Base-by-base conservation (phyloP, 2,113 vertebrate genomes). In the Cacatua alba region DNA sequence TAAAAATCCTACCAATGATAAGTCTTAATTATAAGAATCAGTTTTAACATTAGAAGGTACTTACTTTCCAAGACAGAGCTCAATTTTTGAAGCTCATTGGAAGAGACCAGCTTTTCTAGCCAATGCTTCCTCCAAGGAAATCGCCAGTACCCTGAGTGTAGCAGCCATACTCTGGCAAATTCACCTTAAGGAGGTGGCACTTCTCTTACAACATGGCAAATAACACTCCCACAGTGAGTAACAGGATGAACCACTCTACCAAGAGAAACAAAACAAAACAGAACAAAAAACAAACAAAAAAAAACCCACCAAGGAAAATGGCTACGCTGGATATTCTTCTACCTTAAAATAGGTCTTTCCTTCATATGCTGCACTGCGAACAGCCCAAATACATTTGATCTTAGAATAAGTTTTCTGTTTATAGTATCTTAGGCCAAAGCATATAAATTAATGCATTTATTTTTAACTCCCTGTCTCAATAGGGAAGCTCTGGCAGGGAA, bases 131-230 rank as follows among this genome's bases (percentile, higher is more conserved):
- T 48, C 65, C 41, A 26, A 21, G 17, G n/a, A 29, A 20, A 28
- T 3, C 15, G 5, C 46, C 16, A 9, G 29, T 1, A 26, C 29
- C 11, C 17, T 23, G 20, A 41, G 6, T 0, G 1, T 1, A 39
- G 46, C 77, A 85, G 65, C 44, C 41, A 33, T 7, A 4, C 19
- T 39, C 21, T 21, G 43, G 29, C 3, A 2, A 39, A 48, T n/a
- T 78, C 88, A 78, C 79, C 79, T 78, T 7, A 35, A 20, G 35
- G 63, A 90, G 33, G 43, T 19, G 57, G 63, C 75, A 70, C 35
- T 63, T 60, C 53, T 85, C 53, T 13, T 24, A 33, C 33, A 19
- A 12, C 0, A 15, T 11, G 12, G 79, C 55, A 88, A 67, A 86
- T 83, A 95, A 81, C 85, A 70, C 76, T 60, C 82, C 60, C 80